Base-by-base conservation (phyloP, 2,113 vertebrate species). In the Kryptolebias marmoratus region DNA sequence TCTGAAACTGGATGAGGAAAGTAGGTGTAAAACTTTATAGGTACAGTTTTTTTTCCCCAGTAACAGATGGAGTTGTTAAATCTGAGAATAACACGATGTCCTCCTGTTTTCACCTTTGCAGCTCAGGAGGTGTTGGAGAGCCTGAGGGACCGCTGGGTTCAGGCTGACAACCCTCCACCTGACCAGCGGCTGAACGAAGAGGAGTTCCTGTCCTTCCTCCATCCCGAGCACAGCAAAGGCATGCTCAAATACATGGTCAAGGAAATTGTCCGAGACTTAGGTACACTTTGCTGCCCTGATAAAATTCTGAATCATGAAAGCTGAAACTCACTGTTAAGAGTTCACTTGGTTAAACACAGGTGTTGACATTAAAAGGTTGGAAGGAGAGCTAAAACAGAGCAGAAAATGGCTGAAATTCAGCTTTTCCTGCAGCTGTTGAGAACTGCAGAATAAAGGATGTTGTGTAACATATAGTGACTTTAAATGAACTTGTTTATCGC, bases 221-320 rank as follows among this genome's bases (percentile, higher is more conserved):
- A 99, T 52, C 98, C 98, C 0, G 98, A 99, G 88, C 97, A 98
- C 83, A 99, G 97, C 89, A 90, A 92, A 1, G 98, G 96, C 6
- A 98, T 97, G 97, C 94, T 99, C 52, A 95, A 94, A 47, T 99
- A 98, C 89, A 99, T 99, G 97, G 96, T 97, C 65, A 97, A 96
- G 79, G 97, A 99, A 90, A 98, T 99, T 1, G 91, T 98, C 36
- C 90, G 96, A 1, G 97, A 99, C 87, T 83, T 98, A 28, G 97
- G 97, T 98, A 92, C 36, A 63, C 14, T 55, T 42, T 12, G 5
- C 11, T 42, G 39, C n/a, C 16, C 36, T 39, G 32, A 57, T 57
- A 14, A 11, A 4, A 18, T 1, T 15, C 15, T 32, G 15, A 57
- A 57, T 15, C 22, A 22, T 22, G 22, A 22, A 22, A 22, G 22